Conservation (phyloP, 2,888 invertebrate genomes). For the Melangyna quadrimaculata region DNA sequence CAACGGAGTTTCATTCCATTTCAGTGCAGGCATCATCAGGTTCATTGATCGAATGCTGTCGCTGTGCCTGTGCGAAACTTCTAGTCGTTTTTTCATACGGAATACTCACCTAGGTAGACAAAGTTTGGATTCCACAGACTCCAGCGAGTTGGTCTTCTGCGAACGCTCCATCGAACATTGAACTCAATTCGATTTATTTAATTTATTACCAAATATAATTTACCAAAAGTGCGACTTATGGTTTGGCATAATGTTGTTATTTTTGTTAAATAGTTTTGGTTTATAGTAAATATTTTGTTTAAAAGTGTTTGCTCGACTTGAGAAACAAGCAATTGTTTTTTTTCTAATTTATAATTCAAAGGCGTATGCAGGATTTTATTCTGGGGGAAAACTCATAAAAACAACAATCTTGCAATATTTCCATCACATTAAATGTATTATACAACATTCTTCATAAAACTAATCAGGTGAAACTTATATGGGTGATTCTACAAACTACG, state of each 20-base stretch:
- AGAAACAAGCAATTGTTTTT: not conserved
- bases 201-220: not conserved
- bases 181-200: constrained; percentile 39
- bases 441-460: no score
- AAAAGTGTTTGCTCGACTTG: not conserved
- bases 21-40: constrained; percentile 42
- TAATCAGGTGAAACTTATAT: no score
- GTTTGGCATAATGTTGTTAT: constrained; percentile 33
- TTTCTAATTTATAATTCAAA: no score
- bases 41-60: constrained; percentile 56
- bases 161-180: constrained; percentile 57
- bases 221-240: not conserved
- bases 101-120: constrained; percentile 47
- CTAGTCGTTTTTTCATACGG: no score
- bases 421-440: no score
- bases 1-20: constrained; percentile 30
- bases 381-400: no score
- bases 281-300: not conserved
- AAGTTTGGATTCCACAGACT: constrained; percentile 23
- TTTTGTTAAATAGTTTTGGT: not conserved
- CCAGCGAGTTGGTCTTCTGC: constrained; percentile 29
- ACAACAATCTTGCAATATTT: no score
- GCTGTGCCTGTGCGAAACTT: no score
- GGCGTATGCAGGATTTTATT: no score
- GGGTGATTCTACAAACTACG: no score